Percentiles rank a stretch among this genome's conserved stretches.
Conservation (phyloP, 2,113 vertebrate genomes). For the Zosterops lateralis region DNA sequence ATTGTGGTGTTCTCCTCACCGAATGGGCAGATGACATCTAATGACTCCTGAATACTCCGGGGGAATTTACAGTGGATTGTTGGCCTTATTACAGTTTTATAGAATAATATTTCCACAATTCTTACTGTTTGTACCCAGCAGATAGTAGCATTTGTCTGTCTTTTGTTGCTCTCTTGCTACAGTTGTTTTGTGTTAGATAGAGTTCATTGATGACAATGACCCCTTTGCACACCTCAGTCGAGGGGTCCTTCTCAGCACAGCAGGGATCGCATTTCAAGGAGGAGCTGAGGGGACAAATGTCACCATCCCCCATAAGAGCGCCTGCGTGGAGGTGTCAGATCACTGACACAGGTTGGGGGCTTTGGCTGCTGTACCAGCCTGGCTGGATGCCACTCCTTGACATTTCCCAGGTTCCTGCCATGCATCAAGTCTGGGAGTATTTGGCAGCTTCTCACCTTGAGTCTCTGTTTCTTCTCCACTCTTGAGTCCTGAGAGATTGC, state of each 20-base stretch:
- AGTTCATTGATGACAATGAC: neutral
- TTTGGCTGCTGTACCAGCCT: neutral
- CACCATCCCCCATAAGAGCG: neutral
- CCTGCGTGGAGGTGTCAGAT: neutral
- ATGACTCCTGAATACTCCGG: neutral
- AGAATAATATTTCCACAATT: neutral
- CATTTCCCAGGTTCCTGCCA: neutral
- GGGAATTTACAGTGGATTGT: neutral
- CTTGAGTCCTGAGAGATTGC: neutral
- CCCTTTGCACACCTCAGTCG: neutral
- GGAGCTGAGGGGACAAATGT: neutral
- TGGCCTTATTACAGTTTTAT: neutral
- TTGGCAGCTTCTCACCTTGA: neutral
- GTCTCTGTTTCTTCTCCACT: neutral
- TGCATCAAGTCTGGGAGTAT: neutral
- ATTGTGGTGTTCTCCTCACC: neutral
- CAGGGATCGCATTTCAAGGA: accelerated
- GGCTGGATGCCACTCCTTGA: neutral
- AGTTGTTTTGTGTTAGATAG: neutral
- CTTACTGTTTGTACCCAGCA: neutral
- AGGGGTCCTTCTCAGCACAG: neutral
- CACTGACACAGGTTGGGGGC: neutral
- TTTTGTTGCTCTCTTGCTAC: neutral
- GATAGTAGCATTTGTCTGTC: neutral
- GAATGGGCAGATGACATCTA: neutral